Evolutionary conservation across 2,797 vertebrate species (phyloP).

Genomic region (Sebastes trivittatus): DNA sequence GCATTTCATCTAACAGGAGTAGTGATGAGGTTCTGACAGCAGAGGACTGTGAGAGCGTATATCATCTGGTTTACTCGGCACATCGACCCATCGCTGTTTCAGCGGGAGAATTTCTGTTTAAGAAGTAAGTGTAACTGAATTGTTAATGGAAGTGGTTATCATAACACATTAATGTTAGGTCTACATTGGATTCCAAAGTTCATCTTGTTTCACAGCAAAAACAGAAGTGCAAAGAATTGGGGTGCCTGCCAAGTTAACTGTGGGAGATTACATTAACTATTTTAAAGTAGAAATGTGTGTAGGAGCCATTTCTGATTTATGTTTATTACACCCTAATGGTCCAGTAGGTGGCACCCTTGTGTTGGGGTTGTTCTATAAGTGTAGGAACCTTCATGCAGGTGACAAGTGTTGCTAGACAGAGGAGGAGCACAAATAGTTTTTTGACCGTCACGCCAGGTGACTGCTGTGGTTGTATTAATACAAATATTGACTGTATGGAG

Average conservation of each 20-base stretch:
- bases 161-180: neutral
- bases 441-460: no score
- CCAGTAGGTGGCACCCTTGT: no score
- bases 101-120: conserved; percentile 96
- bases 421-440: no score
- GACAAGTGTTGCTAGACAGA: no score
- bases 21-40: conserved; percentile 95
- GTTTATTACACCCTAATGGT: no score
- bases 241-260: neutral
- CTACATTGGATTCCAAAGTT: neutral
- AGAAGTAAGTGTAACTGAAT: conserved; percentile 86
- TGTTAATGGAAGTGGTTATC: neutral
- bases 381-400: neutral
- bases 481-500: no score
- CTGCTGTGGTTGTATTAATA: no score
- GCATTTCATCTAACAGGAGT: conserved; percentile 80
- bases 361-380: no score
- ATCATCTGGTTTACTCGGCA: conserved; percentile 97
- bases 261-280: neutral
- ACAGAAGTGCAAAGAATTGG: neutral
- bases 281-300: neutral
- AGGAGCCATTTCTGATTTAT: no score
- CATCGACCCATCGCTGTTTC: conserved; percentile 95
- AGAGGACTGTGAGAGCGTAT: conserved; percentile 98
- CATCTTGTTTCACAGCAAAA: neutral